Conservation (phyloP, 2,113 vertebrate genomes). For the Lasiurus cinereus region DNA sequence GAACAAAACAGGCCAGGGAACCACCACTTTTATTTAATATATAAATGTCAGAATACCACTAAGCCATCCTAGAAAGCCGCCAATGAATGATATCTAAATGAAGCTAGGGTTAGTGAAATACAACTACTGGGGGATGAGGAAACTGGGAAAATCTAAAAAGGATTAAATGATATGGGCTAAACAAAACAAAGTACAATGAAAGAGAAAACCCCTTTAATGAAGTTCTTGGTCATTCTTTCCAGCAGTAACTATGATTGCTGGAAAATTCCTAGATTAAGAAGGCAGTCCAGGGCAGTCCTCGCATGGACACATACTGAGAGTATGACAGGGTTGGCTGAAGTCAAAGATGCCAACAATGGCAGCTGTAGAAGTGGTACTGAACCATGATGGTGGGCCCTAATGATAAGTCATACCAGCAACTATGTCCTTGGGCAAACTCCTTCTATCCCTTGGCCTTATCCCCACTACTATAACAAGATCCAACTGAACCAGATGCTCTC, state of each 20-base stretch:
- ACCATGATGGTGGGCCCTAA: background rate
- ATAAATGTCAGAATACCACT: background rate
- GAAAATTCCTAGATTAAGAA: background rate
- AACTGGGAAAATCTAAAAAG: background rate
- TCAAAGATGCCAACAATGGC: background rate
- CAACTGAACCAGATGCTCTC: background rate
- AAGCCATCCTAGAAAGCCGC: background rate
- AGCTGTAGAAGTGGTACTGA: background rate
- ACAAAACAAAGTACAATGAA: background rate
- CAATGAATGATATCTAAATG: background rate
- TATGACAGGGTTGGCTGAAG: background rate
- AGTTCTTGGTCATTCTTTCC: conserved; percentile 9
- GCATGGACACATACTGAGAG: background rate
- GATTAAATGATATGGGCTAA: background rate
- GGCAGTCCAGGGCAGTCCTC: background rate
- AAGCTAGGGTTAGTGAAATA: background rate
- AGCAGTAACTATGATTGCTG: conserved; percentile 6
- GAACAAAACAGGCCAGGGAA: background rate
- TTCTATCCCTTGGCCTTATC: background rate
- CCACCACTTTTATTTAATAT: background rate
- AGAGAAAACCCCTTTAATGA: conserved; percentile 22
- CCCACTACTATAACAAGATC: background rate
- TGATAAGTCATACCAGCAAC: background rate
- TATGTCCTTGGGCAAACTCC: background rate
- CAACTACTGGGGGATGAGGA: background rate